These are phyloP conservation scores for Drosophila guanche DNA, from an alignment of 1,140 invertebrate genomes.

Conservation along the genomic window DNA sequence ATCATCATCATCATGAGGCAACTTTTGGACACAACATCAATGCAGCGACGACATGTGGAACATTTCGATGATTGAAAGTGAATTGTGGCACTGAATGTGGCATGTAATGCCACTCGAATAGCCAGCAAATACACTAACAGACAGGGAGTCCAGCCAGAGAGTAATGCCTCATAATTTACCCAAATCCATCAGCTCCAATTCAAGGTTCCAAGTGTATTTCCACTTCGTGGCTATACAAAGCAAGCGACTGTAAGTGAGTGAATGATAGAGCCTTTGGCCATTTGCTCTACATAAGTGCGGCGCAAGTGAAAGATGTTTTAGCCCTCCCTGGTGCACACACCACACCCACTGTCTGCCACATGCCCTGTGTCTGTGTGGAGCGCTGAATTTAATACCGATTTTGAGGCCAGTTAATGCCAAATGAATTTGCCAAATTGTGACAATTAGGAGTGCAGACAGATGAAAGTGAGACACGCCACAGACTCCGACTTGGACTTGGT, in stretches of 20 bases:
- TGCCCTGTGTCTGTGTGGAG: not conserved
- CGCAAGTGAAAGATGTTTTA: slow-evolving; percentile 65
- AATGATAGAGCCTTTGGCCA: slow-evolving; percentile 32
- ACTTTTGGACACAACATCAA: slow-evolving; percentile 4
- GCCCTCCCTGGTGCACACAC: not conserved
- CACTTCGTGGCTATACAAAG: too few species aligned
- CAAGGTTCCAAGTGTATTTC: too few species aligned
- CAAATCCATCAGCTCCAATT: too few species aligned
- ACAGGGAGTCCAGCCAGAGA: not conserved
- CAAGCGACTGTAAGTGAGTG: too few species aligned
- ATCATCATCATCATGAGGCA: slow-evolving; percentile 5
- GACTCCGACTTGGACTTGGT: not conserved
- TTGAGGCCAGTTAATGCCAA: slow-evolving; percentile 54
- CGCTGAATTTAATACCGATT: slow-evolving; percentile 29
- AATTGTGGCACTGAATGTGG: slow-evolving; percentile 57
- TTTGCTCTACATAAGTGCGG: slow-evolving; percentile 56
- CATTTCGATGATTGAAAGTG: slow-evolving; percentile 60
- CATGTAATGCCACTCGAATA: slow-evolving; percentile 19
- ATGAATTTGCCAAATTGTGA: slow-evolving; percentile 76
- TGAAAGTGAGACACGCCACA: slow-evolving; percentile 4
- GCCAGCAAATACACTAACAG: slow-evolving; percentile 3
- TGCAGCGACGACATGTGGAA: slow-evolving; percentile 45
- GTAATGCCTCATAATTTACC: too few species aligned
- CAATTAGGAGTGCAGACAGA: slow-evolving; percentile 55
- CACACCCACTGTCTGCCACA: slow-evolving; percentile 5